phyloP scores from a whole-genome alignment of 1,140 invertebrate species.

The Centruroides vittatus region DNA sequence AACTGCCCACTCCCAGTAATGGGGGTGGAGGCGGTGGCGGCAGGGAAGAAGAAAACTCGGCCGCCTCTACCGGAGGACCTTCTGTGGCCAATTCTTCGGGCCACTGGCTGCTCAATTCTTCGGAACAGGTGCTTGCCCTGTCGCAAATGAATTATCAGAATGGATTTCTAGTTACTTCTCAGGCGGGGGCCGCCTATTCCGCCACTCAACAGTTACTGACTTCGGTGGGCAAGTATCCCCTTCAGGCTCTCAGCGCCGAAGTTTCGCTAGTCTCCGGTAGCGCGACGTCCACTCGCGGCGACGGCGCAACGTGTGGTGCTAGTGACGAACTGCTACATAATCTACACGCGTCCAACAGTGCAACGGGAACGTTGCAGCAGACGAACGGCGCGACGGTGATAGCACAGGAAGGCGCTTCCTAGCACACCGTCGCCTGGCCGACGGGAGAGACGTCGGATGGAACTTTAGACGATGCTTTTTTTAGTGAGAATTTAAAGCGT shows the following conservation, averaged over 20 bases:
- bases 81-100: not conserved
- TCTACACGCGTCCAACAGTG: conserved; percentile 8
- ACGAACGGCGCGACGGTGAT: conserved; percentile 9
- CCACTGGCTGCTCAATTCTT: conserved; percentile 13
- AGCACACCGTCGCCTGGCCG: not conserved
- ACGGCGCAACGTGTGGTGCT: conserved; percentile 7
- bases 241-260: conserved; percentile 2
- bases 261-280: not conserved
- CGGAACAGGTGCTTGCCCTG: conserved; percentile 7
- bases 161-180: conserved; percentile 6
- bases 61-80: conserved; percentile 3
- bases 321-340: conserved; percentile 9
- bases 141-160: conserved; percentile 11
- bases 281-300: not conserved
- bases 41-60: conserved; percentile 1
- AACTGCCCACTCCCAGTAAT: not conserved
- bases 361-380: conserved; percentile 11
- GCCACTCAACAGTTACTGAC: not conserved
- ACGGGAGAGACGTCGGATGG: not conserved
- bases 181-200: not conserved
- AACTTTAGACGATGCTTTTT: not conserved
- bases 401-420: conserved; percentile 16
- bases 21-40: not conserved
- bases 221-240: conserved; percentile 10
- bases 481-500: not conserved